Base-by-base conservation (phyloP, 2,113 vertebrate species). In the Plotosus lineatus region DNA sequence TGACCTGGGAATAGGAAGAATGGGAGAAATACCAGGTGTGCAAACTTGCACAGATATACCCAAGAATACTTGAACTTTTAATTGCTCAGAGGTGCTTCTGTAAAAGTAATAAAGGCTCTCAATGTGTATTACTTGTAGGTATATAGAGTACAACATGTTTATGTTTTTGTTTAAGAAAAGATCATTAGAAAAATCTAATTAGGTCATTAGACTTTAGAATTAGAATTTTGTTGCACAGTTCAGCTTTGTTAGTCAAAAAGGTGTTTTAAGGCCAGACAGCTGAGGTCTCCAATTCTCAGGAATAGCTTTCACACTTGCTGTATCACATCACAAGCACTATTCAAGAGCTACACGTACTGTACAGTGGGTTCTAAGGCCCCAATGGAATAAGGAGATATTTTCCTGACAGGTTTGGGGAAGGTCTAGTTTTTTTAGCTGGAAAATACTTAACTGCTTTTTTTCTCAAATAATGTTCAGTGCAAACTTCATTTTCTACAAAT, bases 401-500 rank as follows among this genome's bases (percentile, higher is more conserved):
- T 96, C 95, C 94, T 95, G 94, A 93, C 92, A 92, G 94, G 92
- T 93, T 91, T 93, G 42, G 92, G 92, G 94, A 95, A 93, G 94
- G 93, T 94, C 94, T 95, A 94, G 95, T 95, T 94, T 96, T 95
- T 96, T 12, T 94, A 93, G 93, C 95, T 94, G 94, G 93, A 95
- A 95, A 96, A 95, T 93, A 95, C 93, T 95, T 95, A 94, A 96
- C 95, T 94, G 94, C 94, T 94, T 92, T 94, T 95, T n/a, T 94
- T 95, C 93, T 95, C 94, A 95, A 93, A 93, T 42, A 60, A 50
- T 82, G 82, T 65, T 61, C 75, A 83, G 85, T 81, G 58, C 66
- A 63, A 76, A 38, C 77, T 55, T 48, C 17, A 46, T 46, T 72
- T 74, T 55, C 92, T 94, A 94, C 92, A 94, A 93, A 93, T 94